Evolutionary conservation across 2,113 vertebrate species (phyloP).

Genomic region (Channa argus): DNA sequence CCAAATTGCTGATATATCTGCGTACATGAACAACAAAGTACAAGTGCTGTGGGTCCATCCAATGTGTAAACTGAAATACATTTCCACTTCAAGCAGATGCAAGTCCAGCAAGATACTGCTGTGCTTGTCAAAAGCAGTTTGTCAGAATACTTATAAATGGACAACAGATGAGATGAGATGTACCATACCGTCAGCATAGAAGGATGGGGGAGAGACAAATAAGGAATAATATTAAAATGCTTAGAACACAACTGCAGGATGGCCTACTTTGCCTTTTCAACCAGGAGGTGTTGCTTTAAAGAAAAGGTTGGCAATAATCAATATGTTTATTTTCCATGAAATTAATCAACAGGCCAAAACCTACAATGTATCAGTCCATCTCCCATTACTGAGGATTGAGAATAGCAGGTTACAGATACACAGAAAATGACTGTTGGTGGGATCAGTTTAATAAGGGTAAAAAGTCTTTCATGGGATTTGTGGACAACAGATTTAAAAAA

Average conservation of each 20-base stretch:
- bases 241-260: not conserved
- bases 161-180: constrained; percentile 12
- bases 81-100: not conserved
- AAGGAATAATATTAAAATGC: not conserved
- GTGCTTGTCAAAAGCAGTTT: constrained; percentile 31
- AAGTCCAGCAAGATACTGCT: not conserved
- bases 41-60: not conserved
- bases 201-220: constrained; percentile 13
- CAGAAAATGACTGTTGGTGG: not conserved
- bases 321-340: not conserved
- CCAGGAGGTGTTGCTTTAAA: not conserved
- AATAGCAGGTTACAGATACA: not conserved
- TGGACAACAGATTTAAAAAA: not conserved
- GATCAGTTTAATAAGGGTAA: not conserved
- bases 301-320: not conserved
- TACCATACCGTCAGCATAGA: constrained; percentile 1
- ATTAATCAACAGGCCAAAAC: not conserved
- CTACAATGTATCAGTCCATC: not conserved
- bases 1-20: not conserved
- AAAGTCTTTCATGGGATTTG: not conserved
- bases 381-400: not conserved
- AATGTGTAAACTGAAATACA: not conserved
- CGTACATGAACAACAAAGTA: not conserved
- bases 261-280: not conserved
- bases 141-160: constrained; percentile 13